These are phyloP conservation scores for Macaca fascicularis DNA, from an alignment of 2,113 vertebrate genomes.

Conservation along the genomic window T2T-MFA8v1.1 NC_088376.1:158268001-158268500, in stretches of 20 bases:
- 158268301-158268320: background rate
- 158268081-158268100: background rate
- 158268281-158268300: background rate
- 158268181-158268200: background rate
- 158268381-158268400: constrained; percentile 9
- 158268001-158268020: background rate
- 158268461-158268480: background rate
- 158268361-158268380: background rate
- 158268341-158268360: background rate
- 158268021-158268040: background rate
- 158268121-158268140: background rate
- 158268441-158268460: background rate
- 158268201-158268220: background rate
- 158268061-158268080: background rate
- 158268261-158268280: background rate
- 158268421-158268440: background rate
- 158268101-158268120: background rate
- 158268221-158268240: background rate
- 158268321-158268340: background rate
- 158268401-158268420: constrained; percentile 4
- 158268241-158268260: background rate
- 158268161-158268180: rapidly evolving
- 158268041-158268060: background rate
- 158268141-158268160: rapidly evolving
- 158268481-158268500: background rate